Conservation (phyloP, 1,140 invertebrate genomes). For the Gonatopus flavifemur region DNA sequence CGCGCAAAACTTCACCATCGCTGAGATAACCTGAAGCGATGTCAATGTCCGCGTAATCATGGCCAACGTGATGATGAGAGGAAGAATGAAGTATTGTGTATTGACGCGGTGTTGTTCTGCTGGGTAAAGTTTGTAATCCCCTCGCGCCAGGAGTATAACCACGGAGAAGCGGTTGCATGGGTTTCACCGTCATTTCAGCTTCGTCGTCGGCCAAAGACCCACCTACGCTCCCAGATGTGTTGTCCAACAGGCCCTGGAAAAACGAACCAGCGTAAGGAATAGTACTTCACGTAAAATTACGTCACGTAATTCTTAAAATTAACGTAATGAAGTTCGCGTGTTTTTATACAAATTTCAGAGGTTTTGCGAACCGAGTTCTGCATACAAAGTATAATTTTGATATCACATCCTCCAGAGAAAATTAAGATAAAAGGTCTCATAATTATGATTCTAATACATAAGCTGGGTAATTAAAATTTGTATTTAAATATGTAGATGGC, state of each 20-base stretch:
- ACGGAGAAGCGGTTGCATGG: constrained; percentile 85
- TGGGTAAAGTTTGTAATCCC: constrained; percentile 71
- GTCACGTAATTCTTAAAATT: no score
- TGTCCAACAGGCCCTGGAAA: constrained; percentile 41
- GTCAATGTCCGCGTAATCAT: constrained; percentile 61
- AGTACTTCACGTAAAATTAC: no score
- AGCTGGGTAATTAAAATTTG: no score
- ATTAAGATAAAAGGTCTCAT: no score
- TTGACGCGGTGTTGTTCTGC: constrained; percentile 58
- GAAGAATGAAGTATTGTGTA: constrained; percentile 53
- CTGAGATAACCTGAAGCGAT: constrained; percentile 72
- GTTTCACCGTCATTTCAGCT: constrained; percentile 80
- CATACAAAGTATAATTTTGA: no score
- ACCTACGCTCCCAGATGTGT: constrained; percentile 27
- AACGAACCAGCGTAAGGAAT: no score
- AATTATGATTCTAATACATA: no score
- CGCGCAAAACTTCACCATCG: constrained; percentile 71
- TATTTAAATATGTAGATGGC: no score
- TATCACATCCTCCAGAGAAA: no score
- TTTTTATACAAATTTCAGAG: no score
- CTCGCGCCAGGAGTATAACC: constrained; percentile 67
- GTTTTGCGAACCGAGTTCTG: no score
- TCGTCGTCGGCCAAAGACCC: constrained; percentile 66
- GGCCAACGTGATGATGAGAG: constrained; percentile 58
- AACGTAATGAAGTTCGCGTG: no score